Base-by-base conservation (phyloP, 2,113 vertebrate genomes). In the Cynocephalus volans region DNA sequence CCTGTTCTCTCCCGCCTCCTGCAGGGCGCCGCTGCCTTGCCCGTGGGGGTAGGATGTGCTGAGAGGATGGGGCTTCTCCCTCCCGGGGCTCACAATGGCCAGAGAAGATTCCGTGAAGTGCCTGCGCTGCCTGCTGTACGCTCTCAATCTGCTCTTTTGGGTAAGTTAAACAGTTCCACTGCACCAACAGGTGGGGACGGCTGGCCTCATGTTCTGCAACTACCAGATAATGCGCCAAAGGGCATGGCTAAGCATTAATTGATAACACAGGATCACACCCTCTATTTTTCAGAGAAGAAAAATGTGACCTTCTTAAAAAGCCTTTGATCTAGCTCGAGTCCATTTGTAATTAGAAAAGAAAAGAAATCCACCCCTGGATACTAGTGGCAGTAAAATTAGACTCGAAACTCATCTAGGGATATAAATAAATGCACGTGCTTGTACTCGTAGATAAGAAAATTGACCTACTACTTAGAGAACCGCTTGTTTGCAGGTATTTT, bases 71-170 rank as follows among this genome's bases (percentile, higher is more conserved):
- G 97, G 98, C 96, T 98, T 96, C 87, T 97, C 96, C 97, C 95
- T 97, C 92, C 83, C 70, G 90, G 94, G 96, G 98, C 98, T 98
- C 99, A 98, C 99, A 98, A 99, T 99, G 99, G 99, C 99, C 98
- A 99, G 99, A 97, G 99, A 99, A 98, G 99, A 99, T 98, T 99
- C 99, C n/a, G 99, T 99, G 98, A 99, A 99, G 98, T 99, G 99
- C 96, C 98, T 99, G 98, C 99, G 99, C 94, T 99, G 99, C 93
- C 98, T 99, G 97, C 99, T 99, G 72, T 99, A 99, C 96, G 99
- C 99, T 67, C 99, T 99, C 98, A 99, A 99, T 98, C 98, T 99
- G 97, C 99, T 99, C 81, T 99, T 99, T 98, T 99, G 99, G 99
- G 99, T 99, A 99, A 99, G 99, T 99, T 93, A 1, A 23, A 75